A percentile compares a stretch with the other conserved stretches of the same genome.
Evolutionary conservation across 2,113 vertebrate genomes (phyloP).

Genomic region (Poicephalus meyeri): DNA sequence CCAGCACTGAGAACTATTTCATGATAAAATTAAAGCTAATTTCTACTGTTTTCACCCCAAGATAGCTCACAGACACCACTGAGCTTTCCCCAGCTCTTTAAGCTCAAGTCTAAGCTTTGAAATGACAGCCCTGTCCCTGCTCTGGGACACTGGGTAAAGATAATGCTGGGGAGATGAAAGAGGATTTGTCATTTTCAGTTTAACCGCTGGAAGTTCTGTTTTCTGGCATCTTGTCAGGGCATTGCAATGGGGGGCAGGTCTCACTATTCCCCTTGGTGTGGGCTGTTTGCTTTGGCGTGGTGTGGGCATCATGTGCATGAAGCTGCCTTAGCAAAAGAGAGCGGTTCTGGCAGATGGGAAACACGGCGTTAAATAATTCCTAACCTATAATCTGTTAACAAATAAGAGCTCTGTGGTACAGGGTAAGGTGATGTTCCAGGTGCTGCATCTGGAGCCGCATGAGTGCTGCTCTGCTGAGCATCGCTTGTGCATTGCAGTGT

Average conservation of each 20-base stretch:
- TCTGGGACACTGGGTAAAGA: background rate
- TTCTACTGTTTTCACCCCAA: background rate
- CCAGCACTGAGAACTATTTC: background rate
- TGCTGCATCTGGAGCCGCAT: fast-evolving
- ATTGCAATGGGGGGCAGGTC: background rate
- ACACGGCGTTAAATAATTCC: background rate
- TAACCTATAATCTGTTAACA: background rate
- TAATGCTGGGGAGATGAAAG: background rate
- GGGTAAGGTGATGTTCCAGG: background rate
- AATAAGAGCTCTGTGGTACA: background rate
- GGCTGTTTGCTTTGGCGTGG: background rate
- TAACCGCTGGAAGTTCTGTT: constrained; percentile 26
- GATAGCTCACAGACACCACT: background rate
- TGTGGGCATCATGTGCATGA: background rate
- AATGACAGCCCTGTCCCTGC: background rate
- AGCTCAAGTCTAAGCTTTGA: constrained; percentile 26
- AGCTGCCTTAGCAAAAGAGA: background rate
- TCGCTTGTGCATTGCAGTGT: fast-evolving
- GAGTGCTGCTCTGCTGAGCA: background rate
- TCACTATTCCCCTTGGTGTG: fast-evolving
- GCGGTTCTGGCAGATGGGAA: background rate
- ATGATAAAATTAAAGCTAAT: background rate
- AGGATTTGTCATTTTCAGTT: constrained; percentile 11
- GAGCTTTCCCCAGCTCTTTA: constrained; percentile 13
- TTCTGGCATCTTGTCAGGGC: background rate